These are phyloP conservation scores for Nannoperca australis DNA, from an alignment of 2,797 vertebrate species.

Conservation along the genomic window DNA sequence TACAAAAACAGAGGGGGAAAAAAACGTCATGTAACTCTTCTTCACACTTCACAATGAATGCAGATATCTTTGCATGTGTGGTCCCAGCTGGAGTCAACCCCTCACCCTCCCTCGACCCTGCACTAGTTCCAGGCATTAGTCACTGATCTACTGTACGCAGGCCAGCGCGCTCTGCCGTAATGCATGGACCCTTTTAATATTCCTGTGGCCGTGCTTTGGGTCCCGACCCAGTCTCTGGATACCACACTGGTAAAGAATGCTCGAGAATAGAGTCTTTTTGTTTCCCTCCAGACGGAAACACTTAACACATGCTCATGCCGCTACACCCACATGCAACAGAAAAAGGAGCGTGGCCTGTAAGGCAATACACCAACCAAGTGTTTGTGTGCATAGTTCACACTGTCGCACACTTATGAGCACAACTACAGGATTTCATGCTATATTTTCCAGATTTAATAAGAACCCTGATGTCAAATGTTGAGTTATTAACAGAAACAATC, in stretches of 20 bases:
- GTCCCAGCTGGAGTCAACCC: constrained; percentile 46
- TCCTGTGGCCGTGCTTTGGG: constrained; percentile 52
- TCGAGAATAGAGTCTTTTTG: constrained; percentile 73
- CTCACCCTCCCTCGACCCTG: background rate
- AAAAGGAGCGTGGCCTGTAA: constrained; percentile 57
- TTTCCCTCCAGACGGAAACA: constrained; percentile 77
- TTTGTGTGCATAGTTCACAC: constrained; percentile 47
- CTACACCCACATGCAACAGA: constrained; percentile 64
- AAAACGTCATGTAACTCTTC: background rate
- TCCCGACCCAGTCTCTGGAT: constrained; percentile 65
- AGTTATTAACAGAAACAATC: constrained; percentile 15
- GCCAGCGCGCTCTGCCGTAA: constrained; percentile 23
- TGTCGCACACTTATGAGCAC: constrained; percentile 57
- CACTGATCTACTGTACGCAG: constrained; percentile 34
- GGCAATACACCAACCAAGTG: constrained; percentile 47
- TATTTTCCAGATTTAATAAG: constrained; percentile 33
- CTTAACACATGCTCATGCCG: constrained; percentile 69
- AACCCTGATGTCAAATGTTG: background rate
- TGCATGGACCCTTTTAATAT: constrained; percentile 48
- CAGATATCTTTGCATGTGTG: constrained; percentile 51
- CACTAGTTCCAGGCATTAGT: constrained; percentile 40
- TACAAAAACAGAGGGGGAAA: background rate
- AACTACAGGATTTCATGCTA: constrained; percentile 39
- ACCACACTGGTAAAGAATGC: constrained; percentile 69
- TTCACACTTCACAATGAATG: constrained; percentile 23